Evolutionary conservation across 2,797 vertebrate genomes (phyloP), one percentile per base, ranked within the genome.

Genomic region (Leptodon cayanensis): DNA sequence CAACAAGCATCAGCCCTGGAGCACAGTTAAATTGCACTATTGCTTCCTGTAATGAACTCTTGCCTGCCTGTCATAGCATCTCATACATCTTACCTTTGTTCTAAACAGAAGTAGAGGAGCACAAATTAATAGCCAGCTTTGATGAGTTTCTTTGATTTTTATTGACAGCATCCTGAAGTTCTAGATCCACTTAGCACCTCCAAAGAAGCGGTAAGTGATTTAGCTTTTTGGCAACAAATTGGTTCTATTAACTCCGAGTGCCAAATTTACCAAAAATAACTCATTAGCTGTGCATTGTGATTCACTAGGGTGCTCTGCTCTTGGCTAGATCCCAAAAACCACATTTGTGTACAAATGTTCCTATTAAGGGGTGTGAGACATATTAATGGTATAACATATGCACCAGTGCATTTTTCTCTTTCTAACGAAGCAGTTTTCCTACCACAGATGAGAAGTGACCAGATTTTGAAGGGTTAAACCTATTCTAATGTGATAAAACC

Each of bases 161-260:
- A 96, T 96, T 96, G 96, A 96, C 97, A 96, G 76, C 83, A 83
- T 92, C 29, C 42, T 80, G 90, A 98, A 98, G 97, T 98, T 98
- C 97, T 98, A 98, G 98, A 97, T 97, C 83, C 97, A 97, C 97
- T 98, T 98, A 98, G 93, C 98, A 97, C 98, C 91, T 98, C 80
- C 96, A 85, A 96, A 98, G 97, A 97, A 96, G 97, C 0, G 96
- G 93, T 98, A 98, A 98, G 97, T 97, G 97, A 94, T 98, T 97
- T 98, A 98, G 97, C 97, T 97, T 98, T 98, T 97, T 54, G 97
- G 96, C 96, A 86, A 97, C 96, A 98, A 97, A 98, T 97, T 94
- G 85, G 95, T 96, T 97, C 96, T 96, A 97, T 98, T 98, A 97
- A 94, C 91, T 96, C 91, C 22, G 57, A 85, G 94, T 96, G 97